These are phyloP conservation scores for Acanthornis magna DNA, from an alignment of 2,797 vertebrate species.

Conservation along the genomic window DNA sequence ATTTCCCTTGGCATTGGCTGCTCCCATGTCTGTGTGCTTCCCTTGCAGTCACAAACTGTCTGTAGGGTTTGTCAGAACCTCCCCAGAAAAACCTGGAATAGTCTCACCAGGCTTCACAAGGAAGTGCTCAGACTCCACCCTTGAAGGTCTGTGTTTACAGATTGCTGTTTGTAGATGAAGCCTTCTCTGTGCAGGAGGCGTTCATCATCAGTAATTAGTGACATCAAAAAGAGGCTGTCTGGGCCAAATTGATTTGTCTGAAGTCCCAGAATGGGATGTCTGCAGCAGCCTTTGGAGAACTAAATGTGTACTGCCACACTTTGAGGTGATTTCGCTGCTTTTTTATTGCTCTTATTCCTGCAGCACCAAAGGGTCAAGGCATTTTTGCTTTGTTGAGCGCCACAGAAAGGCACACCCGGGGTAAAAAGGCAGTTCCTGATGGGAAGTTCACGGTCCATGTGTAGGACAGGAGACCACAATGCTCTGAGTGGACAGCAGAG, in stretches of 20 bases:
- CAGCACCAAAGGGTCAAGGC: background rate
- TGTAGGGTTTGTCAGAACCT: background rate
- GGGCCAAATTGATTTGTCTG: background rate
- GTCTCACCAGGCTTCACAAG: background rate
- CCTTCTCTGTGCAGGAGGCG: background rate
- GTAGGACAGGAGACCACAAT: background rate
- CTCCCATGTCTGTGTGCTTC: background rate
- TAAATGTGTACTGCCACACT: background rate
- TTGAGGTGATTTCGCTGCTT: background rate
- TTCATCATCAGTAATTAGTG: background rate
- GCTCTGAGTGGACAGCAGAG: background rate
- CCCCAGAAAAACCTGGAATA: background rate
- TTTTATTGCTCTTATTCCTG: background rate
- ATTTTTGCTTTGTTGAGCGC: background rate
- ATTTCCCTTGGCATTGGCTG: background rate
- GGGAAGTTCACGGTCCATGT: background rate
- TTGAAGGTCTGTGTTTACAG: background rate
- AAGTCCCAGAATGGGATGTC: background rate
- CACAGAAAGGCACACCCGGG: background rate
- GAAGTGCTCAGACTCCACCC: background rate
- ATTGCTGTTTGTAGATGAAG: background rate
- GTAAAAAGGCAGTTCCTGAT: background rate
- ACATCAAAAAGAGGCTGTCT: background rate
- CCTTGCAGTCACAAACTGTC: background rate
- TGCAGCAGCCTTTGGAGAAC: background rate